Evolutionary conservation across 92 coral and sea anemone species (phyloP).

Genomic region (Heliopora coerulea): DNA sequence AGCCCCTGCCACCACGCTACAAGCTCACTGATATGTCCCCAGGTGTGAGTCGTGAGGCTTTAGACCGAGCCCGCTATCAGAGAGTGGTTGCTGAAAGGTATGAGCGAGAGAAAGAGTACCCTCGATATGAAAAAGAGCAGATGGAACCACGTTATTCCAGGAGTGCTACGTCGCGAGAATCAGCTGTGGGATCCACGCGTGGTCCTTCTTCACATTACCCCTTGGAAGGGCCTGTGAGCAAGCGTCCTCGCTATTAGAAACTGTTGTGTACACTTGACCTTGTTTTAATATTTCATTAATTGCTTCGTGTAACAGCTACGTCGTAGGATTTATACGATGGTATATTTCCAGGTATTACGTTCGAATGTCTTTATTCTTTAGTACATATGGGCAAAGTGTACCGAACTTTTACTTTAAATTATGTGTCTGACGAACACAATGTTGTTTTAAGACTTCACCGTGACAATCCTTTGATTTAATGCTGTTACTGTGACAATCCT

Average conservation of each 20-base stretch:
- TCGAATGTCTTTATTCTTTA: no score
- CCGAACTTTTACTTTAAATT: no score
- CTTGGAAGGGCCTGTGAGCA: constrained; percentile 34
- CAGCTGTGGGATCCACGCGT: constrained; percentile 26
- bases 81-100: constrained; percentile 6
- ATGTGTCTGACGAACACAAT: no score
- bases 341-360: no score
- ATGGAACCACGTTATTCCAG: constrained; percentile 14
- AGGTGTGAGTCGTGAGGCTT: constrained; percentile 18
- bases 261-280: not conserved
- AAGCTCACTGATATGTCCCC: not conserved
- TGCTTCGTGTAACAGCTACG: not conserved
- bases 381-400: no score
- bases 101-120: constrained; percentile 18
- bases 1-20: constrained; percentile 24
- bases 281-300: not conserved
- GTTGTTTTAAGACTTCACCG: no score
- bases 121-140: constrained; percentile 21
- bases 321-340: no score
- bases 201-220: constrained; percentile 34
- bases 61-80: constrained; percentile 41
- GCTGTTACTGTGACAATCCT: no score
- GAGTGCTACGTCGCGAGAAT: constrained; percentile 26
- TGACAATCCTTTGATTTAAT: no score
- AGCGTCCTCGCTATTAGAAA: constrained; percentile 34